phyloP scores from a whole-genome alignment of 2,113 vertebrate genomes.

The Anseranas semipalmata region DNA sequence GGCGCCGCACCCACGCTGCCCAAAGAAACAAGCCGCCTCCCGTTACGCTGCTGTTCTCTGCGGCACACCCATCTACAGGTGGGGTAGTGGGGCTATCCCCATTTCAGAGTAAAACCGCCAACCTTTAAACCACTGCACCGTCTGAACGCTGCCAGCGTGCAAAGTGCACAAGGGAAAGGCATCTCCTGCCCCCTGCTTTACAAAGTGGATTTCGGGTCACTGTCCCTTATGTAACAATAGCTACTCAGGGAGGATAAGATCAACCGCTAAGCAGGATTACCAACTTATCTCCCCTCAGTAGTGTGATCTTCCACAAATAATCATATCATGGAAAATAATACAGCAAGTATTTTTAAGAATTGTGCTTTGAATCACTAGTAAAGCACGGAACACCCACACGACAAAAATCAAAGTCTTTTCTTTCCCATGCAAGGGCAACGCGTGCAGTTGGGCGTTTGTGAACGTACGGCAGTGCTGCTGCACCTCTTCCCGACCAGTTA shows the following conservation, averaged over 20 bases:
- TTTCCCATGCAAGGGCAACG: background rate
- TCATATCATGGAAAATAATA: background rate
- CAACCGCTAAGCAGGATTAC: slow-evolving; percentile 47
- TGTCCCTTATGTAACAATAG: slow-evolving; percentile 35
- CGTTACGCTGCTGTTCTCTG: background rate
- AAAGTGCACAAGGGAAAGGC: background rate
- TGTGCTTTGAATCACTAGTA: background rate
- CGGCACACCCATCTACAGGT: background rate
- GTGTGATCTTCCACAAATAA: slow-evolving; percentile 25
- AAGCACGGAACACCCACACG: fast-evolving
- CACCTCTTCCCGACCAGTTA: background rate
- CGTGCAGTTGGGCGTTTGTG: background rate
- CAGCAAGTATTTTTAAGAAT: background rate
- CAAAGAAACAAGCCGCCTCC: background rate
- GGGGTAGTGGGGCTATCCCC: background rate
- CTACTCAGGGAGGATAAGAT: slow-evolving; percentile 30
- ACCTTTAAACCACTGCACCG: background rate
- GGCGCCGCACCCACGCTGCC: background rate
- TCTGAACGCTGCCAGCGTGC: background rate
- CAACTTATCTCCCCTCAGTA: background rate
- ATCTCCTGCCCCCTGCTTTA: background rate
- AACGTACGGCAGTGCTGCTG: too few relatives aligned
- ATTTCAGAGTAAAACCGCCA: background rate
- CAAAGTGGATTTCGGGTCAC: slow-evolving; percentile 41
- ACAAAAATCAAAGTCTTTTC: background rate